A percentile compares a stretch with the other conserved stretches of the same genome.
Conservation (phyloP, 2,888 invertebrate genomes). For the Plusia festucae region DNA sequence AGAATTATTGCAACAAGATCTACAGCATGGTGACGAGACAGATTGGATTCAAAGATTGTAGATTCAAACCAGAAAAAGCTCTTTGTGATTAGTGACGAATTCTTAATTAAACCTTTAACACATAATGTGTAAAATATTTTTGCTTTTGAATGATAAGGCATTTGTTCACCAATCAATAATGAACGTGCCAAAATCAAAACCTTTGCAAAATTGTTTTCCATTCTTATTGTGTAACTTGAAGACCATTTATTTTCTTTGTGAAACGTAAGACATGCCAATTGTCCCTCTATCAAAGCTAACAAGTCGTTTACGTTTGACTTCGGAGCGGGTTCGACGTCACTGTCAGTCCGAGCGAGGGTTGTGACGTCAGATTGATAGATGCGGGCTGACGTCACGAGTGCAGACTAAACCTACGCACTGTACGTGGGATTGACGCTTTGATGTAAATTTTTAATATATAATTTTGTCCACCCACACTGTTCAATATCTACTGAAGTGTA, state of each 20-base stretch:
- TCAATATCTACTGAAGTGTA: too few species aligned
- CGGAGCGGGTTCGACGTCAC: slow-evolving; percentile 19
- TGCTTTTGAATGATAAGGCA: too few species aligned
- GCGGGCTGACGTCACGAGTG: slow-evolving; percentile 15
- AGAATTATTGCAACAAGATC: background rate
- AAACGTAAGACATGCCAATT: background rate
- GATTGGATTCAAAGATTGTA: background rate
- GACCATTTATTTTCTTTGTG: background rate
- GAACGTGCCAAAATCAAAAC: too few species aligned
- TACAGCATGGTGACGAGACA: background rate
- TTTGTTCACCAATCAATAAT: too few species aligned
- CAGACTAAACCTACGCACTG: background rate
- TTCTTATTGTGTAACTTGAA: background rate
- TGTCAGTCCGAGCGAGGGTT: background rate
- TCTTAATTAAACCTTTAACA: too few species aligned
- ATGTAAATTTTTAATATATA: too few species aligned
- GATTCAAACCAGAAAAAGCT: too few species aligned
- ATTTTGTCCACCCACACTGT: too few species aligned
- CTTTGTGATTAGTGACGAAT: too few species aligned
- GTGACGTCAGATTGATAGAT: background rate
- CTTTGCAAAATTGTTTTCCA: too few species aligned
- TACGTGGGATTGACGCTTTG: background rate
- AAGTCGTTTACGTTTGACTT: slow-evolving; percentile 17
- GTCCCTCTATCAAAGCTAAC: slow-evolving; percentile 8
- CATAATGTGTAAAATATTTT: too few species aligned